A percentile compares a stretch with the other conserved stretches of the same genome.
These are phyloP conservation scores for Parasteatoda tepidariorum DNA, from an alignment of 1,140 invertebrate genomes.

Conservation along the genomic window DNA sequence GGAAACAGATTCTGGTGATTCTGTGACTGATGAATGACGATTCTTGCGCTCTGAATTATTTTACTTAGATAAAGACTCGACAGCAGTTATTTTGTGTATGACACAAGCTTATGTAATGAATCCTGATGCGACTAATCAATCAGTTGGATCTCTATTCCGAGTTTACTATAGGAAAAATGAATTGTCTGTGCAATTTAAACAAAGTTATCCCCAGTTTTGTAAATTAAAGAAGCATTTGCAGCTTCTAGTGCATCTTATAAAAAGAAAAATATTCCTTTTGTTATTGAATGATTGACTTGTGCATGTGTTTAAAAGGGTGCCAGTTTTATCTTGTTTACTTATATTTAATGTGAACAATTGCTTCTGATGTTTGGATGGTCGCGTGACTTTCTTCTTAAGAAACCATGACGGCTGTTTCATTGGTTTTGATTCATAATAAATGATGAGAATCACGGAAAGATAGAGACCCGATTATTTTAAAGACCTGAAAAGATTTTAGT, in stretches of 20 bases:
- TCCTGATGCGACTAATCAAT: constrained; percentile 1
- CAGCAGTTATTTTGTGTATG: background rate
- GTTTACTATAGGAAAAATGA: constrained; percentile 4
- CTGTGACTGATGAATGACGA: constrained; percentile 22
- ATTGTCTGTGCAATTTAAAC: constrained; percentile 30
- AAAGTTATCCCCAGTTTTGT: background rate
- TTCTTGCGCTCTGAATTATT: background rate
- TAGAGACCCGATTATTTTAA: background rate
- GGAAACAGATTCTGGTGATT: constrained; percentile 71
- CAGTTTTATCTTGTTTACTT: background rate
- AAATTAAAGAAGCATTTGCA: constrained; percentile 9
- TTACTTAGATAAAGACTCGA: constrained; percentile 7
- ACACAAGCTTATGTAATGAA: no score
- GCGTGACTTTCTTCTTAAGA: background rate
- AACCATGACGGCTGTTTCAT: no score
- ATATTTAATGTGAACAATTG: background rate
- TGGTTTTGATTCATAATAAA: no score
- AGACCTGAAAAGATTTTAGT: background rate
- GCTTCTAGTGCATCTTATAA: background rate
- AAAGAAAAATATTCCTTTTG: constrained; percentile 9
- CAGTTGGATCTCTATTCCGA: constrained; percentile 25
- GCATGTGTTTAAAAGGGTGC: background rate
- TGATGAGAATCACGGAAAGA: constrained; percentile 1
- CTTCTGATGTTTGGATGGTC: background rate
- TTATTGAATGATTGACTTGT: background rate